phyloP scores from a whole-genome alignment of 2,888 invertebrate species.

The Ormyrus thymus region DNA sequence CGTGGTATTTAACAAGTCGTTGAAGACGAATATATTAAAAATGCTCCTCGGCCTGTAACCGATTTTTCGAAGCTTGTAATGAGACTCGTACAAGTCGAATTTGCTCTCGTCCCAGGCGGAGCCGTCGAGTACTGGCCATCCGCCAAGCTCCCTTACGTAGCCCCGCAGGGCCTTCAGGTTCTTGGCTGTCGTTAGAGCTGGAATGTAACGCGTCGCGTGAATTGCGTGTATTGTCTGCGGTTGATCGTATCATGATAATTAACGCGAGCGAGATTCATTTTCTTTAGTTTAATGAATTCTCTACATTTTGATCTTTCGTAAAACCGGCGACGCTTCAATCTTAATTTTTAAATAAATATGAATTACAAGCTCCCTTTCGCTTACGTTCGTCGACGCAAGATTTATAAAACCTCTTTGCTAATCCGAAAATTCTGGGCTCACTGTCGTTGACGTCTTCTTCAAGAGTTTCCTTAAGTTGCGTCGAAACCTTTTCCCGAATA shows the following conservation, averaged over 20 bases:
- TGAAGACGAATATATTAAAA: constrained; percentile 11
- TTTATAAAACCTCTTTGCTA: constrained; percentile 55
- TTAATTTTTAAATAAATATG: no score
- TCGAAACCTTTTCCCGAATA: constrained; percentile 50
- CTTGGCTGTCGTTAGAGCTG: not conserved
- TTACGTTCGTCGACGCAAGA: constrained; percentile 58
- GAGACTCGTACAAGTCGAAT: constrained; percentile 3
- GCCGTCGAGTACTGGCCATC: constrained; percentile 32
- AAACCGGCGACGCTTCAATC: no score
- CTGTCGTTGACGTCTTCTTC: constrained; percentile 35
- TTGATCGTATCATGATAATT: no score
- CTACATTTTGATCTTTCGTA: no score
- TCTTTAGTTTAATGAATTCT: no score
- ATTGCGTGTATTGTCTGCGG: no score
- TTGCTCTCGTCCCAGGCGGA: constrained; percentile 5
- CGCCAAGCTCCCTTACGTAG: constrained; percentile 12
- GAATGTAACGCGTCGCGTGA: not conserved
- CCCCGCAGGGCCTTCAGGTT: not conserved
- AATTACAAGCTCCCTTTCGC: not conserved
- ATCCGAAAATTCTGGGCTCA: constrained; percentile 50
- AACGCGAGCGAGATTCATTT: no score
- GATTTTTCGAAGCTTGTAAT: not conserved
- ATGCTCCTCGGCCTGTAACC: constrained; percentile 8
- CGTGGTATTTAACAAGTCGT: constrained; percentile 4
- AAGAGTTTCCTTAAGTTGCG: constrained; percentile 48